Evolutionary conservation across 2,113 vertebrate species (phyloP).

Genomic region (Pangasianodon hypophthalmus): DNA sequence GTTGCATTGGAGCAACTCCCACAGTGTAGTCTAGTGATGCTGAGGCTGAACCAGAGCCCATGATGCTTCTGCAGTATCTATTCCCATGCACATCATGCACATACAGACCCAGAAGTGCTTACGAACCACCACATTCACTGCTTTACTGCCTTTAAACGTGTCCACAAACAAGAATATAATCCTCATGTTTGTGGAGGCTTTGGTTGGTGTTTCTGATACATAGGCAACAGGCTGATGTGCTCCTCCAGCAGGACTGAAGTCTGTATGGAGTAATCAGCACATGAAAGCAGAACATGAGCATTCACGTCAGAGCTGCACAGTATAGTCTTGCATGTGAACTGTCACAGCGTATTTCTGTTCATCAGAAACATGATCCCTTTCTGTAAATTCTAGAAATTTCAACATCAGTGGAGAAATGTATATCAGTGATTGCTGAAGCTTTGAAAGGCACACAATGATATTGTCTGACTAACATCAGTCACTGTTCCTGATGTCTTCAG

Average conservation of each 20-base stretch:
- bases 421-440: background rate
- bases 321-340: background rate
- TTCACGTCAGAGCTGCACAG: background rate
- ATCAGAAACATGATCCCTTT: background rate
- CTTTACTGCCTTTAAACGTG: background rate
- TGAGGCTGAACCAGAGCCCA: slow-evolving; percentile 1
- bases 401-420: background rate
- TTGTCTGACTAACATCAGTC: too few species aligned
- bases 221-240: slow-evolving; percentile 15
- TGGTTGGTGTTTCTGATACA: background rate
- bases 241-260: background rate
- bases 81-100: background rate
- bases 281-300: background rate
- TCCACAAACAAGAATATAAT: background rate
- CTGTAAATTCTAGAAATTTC: background rate
- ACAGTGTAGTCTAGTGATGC: slow-evolving; percentile 8
- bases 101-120: background rate
- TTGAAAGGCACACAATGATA: background rate
- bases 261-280: background rate
- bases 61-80: background rate
- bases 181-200: background rate
- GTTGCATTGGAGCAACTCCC: slow-evolving; percentile 26
- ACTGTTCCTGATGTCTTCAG: background rate
- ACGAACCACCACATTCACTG: background rate
- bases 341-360: background rate